A percentile compares a stretch with the other conserved stretches of the same genome.
Evolutionary conservation across 1,140 invertebrate genomes (phyloP).

Genomic region (Drosophila leontia): DNA sequence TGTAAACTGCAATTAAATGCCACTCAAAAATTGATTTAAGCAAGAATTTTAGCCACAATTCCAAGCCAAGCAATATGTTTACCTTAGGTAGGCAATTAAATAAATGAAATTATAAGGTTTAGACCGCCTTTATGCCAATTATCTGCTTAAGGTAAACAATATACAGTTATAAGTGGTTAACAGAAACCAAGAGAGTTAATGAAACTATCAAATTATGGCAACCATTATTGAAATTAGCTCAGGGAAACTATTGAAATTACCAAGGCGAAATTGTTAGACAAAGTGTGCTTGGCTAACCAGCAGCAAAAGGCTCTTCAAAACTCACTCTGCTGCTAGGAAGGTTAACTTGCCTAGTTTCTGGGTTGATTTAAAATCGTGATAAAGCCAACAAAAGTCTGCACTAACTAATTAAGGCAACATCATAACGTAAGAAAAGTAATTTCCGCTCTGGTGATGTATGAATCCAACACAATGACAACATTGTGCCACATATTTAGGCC

Average conservation of each 20-base stretch:
- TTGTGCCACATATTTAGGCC: constrained; percentile 26
- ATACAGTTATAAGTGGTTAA: background rate
- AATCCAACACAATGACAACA: constrained; percentile 18
- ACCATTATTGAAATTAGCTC: background rate
- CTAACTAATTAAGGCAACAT: constrained; percentile 24
- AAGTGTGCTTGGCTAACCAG: background rate
- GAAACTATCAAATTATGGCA: background rate
- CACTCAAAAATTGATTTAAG: background rate
- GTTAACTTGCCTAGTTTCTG: background rate
- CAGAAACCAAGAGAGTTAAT: background rate
- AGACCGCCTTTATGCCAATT: background rate
- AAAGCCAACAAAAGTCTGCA: background rate
- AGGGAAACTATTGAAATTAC: constrained; percentile 1
- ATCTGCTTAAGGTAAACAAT: constrained; percentile 4
- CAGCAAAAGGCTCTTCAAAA: background rate
- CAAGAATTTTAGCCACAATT: background rate
- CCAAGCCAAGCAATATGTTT: too few species aligned
- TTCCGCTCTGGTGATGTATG: constrained; percentile 33
- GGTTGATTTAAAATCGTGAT: background rate
- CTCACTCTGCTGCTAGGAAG: background rate
- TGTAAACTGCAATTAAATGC: background rate
- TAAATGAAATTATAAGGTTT: background rate
- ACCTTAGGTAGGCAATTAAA: background rate
- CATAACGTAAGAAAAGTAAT: constrained; percentile 25
- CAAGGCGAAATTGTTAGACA: constrained; percentile 2